Evolutionary conservation across 2,888 invertebrate genomes (phyloP).

Genomic region (Hyposoter dolosus): DNA sequence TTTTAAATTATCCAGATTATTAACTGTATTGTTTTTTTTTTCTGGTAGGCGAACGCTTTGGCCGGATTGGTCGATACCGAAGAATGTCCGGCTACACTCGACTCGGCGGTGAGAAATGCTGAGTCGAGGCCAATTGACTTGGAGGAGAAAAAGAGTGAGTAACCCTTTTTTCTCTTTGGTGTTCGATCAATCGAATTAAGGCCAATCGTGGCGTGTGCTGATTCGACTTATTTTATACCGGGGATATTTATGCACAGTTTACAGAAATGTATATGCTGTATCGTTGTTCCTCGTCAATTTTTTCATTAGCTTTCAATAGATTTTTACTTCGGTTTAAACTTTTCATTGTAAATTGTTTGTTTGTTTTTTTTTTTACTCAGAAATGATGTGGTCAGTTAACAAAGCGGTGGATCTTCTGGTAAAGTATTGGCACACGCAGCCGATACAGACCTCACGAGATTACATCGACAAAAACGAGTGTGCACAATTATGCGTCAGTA

Average conservation of each 20-base stretch:
- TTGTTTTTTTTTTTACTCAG: constrained; percentile 84
- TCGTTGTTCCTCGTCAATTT: neutral
- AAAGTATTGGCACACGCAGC: constrained; percentile 88
- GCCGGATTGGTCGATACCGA: constrained; percentile 62
- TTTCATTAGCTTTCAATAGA: neutral
- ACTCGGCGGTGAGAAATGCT: constrained; percentile 77
- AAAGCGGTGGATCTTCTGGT: constrained; percentile 91
- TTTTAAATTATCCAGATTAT: neutral
- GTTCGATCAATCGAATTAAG: constrained; percentile 30
- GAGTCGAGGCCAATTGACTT: constrained; percentile 86
- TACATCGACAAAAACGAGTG: constrained; percentile 88
- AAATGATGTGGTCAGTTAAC: constrained; percentile 90
- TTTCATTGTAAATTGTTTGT: neutral
- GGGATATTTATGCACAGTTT: neutral
- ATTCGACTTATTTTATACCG: neutral
- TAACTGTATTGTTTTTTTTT: neutral
- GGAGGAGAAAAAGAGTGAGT: constrained; percentile 87
- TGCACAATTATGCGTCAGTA: constrained; percentile 90
- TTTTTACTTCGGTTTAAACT: neutral
- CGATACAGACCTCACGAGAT: constrained; percentile 86
- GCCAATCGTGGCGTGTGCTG: neutral
- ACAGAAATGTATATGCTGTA: neutral
- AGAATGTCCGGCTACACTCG: constrained; percentile 66
- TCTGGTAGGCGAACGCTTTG: constrained; percentile 67
- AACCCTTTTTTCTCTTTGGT: constrained; percentile 14